These are phyloP conservation scores for Montipora sp. DNA, from an alignment of 64 coral and sea anemone genomes.

Conservation along the genomic window DNA sequence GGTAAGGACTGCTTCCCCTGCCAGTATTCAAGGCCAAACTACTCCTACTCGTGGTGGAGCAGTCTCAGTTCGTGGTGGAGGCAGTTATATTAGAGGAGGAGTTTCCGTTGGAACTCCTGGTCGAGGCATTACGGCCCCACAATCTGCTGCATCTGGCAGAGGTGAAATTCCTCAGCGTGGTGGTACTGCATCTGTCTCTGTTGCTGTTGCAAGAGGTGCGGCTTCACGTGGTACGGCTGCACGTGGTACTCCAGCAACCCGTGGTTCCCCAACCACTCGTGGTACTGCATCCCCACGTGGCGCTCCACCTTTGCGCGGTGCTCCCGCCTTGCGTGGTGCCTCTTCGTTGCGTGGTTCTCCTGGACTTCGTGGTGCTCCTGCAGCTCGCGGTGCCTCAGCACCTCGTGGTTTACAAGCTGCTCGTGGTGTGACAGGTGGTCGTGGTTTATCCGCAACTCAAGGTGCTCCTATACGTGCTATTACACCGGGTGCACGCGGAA, in stretches of 20 bases:
- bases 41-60: conserved; percentile 38
- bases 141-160: background rate
- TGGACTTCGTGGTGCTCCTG: conserved; percentile 11
- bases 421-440: background rate
- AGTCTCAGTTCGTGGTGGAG: conserved; percentile 39
- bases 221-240: conserved; percentile 1
- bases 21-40: conserved; percentile 22
- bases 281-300: conserved; percentile 1
- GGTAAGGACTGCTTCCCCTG: conserved; percentile 30
- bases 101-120: conserved; percentile 1
- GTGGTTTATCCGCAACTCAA: background rate
- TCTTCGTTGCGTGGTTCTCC: background rate
- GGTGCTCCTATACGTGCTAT: conserved; percentile 26
- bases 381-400: background rate
- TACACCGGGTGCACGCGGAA: background rate
- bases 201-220: background rate
- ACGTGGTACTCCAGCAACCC: conserved; percentile 24
- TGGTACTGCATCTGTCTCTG: background rate
- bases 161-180: conserved; percentile 28
- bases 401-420: background rate
- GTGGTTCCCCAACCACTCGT: background rate
- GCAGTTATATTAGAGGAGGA: conserved; percentile 2
- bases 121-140: background rate
- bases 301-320: conserved; percentile 12
- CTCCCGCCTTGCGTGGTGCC: conserved; percentile 19